Conservation (phyloP, 2,888 invertebrate species). For the Rambutsinella grinnellia region DNA sequence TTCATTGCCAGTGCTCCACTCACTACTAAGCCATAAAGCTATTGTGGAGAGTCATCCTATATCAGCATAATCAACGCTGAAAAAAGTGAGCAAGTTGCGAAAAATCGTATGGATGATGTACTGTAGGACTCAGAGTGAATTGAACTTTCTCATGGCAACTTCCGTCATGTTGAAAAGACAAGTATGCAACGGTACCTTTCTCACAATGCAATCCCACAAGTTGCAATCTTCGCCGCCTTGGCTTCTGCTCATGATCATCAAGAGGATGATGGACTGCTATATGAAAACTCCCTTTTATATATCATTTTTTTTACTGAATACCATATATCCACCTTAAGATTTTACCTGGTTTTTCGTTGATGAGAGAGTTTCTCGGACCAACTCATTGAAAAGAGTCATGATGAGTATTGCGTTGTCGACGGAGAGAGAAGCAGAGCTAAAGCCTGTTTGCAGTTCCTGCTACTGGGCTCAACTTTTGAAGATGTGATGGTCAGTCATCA, state of each 20-base stretch:
- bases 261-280: too few relatives aligned
- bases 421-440: too few relatives aligned
- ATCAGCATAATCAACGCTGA: conserved; percentile 15
- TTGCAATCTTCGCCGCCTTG: too few relatives aligned
- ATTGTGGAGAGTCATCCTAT: conserved; percentile 20
- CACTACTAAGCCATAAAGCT: conserved; percentile 2
- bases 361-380: too few relatives aligned
- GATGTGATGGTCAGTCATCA: conserved; percentile 45
- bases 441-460: too few relatives aligned
- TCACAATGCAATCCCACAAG: conserved; percentile 47
- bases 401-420: too few relatives aligned
- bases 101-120: neutral
- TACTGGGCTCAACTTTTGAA: conserved; percentile 45
- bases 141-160: conserved; percentile 63
- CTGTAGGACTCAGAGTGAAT: conserved; percentile 56
- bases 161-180: conserved; percentile 62
- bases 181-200: conserved; percentile 59
- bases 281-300: too few relatives aligned
- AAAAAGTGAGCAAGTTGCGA: neutral
- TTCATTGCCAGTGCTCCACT: neutral
- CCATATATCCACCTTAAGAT: too few relatives aligned
- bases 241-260: too few relatives aligned
- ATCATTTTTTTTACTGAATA: too few relatives aligned
- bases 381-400: too few relatives aligned
- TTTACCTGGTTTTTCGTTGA: too few relatives aligned